Conservation (phyloP, 1,140 invertebrate genomes). For the Drosophila takahashii region DNA sequence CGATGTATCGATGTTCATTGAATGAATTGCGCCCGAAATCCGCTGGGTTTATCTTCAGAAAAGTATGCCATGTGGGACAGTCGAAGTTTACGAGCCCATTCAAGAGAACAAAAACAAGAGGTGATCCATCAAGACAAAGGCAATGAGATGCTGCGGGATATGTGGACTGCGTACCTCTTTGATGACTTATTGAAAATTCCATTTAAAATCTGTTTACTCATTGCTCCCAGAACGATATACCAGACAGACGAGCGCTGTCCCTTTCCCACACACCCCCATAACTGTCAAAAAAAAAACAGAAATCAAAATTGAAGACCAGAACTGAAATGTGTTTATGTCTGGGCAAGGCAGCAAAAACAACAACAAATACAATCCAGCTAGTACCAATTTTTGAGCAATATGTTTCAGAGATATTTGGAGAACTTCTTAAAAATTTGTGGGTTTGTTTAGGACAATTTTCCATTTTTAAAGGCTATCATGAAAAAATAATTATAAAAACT, state of each 20-base stretch:
- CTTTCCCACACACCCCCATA: conserved; percentile 30
- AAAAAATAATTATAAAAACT: too few species aligned
- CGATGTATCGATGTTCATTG: conserved; percentile 54
- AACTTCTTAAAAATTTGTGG: too few species aligned
- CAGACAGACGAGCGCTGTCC: conserved; percentile 34
- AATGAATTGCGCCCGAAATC: conserved; percentile 58
- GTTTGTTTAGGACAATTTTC: too few species aligned
- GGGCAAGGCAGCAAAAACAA: conserved; percentile 32
- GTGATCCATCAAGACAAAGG: conserved; percentile 49
- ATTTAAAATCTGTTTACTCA: conserved; percentile 84
- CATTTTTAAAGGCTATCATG: too few species aligned
- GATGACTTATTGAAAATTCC: conserved; percentile 84
- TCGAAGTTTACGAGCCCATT: conserved; percentile 28
- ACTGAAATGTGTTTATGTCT: conserved; percentile 77
- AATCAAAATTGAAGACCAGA: conserved; percentile 66
- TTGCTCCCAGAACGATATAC: conserved; percentile 60
- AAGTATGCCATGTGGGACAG: not conserved
- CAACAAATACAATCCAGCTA: conserved; percentile 39
- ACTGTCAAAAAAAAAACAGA: conserved; percentile 65
- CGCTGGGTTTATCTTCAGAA: not conserved
- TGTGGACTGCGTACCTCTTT: conserved; percentile 42
- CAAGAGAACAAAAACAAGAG: conserved; percentile 41
- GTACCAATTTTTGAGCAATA: conserved; percentile 38
- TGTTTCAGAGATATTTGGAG: conserved; percentile 7
- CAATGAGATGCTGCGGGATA: conserved; percentile 11